phyloP scores from a whole-genome alignment of 2,888 invertebrate species.

The Bimastos eiseni region DNA sequence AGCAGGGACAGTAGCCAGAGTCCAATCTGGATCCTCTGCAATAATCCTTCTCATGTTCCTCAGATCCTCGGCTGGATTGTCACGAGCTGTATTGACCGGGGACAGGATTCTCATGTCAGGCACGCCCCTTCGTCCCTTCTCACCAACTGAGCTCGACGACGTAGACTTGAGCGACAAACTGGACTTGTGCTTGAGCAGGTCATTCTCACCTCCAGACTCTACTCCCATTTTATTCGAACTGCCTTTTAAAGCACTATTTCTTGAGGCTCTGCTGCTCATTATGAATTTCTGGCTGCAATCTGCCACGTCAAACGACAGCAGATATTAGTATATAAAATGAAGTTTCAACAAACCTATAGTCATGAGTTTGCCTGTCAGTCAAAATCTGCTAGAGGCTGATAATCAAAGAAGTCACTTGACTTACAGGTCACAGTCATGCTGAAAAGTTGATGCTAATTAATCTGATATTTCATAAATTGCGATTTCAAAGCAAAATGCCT shows the following conservation, averaged over 20 bases:
- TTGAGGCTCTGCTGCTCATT: constrained; percentile 20
- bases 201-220: background rate
- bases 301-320: background rate
- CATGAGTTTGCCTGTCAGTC: background rate
- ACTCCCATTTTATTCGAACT: background rate
- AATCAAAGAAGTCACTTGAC: background rate
- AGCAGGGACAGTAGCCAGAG: constrained; percentile 60
- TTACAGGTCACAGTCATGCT: background rate
- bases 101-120: constrained; percentile 29
- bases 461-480: background rate
- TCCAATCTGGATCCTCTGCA: constrained; percentile 63
- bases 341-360: background rate
- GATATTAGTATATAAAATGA: background rate
- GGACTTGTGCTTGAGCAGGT: background rate
- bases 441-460: background rate
- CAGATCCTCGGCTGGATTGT: constrained; percentile 44
- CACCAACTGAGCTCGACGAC: background rate
- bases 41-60: constrained; percentile 57
- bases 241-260: background rate
- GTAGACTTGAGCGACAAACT: background rate
- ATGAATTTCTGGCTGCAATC: background rate
- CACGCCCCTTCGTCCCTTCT: background rate
- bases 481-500: background rate
- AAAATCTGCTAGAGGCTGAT: background rate
- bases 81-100: constrained; percentile 28